These are phyloP conservation scores for Nasalis larvatus DNA, from an alignment of 2,113 vertebrate species.

Conservation along the genomic window DNA sequence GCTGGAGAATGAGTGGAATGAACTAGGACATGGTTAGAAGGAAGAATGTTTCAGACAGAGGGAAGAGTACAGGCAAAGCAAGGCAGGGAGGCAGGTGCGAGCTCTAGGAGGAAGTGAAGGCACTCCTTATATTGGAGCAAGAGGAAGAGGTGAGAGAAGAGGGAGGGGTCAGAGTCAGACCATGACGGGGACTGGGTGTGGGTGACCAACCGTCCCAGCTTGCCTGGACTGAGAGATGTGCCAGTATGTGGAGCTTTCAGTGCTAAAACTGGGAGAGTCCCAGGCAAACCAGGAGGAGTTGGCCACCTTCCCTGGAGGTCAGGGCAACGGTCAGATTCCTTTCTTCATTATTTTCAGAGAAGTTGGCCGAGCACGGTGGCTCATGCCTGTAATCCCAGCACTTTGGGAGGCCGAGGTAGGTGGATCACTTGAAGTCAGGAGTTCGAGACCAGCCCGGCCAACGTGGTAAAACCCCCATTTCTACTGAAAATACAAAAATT, in stretches of 20 bases:
- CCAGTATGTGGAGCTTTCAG: neutral
- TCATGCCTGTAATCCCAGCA: too few species aligned
- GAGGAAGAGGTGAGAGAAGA: neutral
- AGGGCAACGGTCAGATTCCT: neutral
- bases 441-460: too few species aligned
- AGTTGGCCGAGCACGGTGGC: neutral
- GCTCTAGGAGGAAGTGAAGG: neutral
- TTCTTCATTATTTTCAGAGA: neutral
- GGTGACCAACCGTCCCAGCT: accelerated
- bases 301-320: neutral
- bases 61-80: neutral
- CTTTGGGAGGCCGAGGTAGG: too few species aligned
- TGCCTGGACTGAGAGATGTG: neutral
- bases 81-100: accelerated
- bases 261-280: neutral
- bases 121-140: neutral
- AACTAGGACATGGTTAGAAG: neutral
- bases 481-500: too few species aligned
- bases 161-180: neutral
- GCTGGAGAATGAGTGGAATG: neutral
- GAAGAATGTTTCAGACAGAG: neutral
- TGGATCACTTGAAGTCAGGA: too few species aligned
- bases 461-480: too few species aligned
- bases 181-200: accelerated
- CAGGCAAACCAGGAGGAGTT: neutral